Evolutionary conservation across 2,113 vertebrate genomes (phyloP), one percentile per base, ranked within the genome.

Genomic region (Phainopepla nitens): DNA sequence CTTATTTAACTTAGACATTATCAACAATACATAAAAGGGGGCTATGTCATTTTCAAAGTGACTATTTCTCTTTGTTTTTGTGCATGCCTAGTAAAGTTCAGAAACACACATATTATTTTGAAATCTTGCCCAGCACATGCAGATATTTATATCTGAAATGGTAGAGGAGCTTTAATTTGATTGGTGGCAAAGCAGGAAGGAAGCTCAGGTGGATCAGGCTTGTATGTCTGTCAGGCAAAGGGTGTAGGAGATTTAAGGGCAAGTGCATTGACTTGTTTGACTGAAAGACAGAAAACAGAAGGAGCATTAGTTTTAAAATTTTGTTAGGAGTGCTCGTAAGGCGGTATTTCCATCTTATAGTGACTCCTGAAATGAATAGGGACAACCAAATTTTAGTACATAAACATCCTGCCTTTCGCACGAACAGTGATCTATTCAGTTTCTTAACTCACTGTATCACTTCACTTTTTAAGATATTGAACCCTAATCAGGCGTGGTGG

Each of bases 331-430:
- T 27, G n/a, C 35, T 39, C 66, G 22, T 58, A 78, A 70, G 27
- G 21, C 4, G 1, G 3, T 65, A 44, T 82, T 70, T 83, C 13
- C 9, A 21, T 58, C 41, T 78, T 31, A 20, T 13, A 50, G 35
- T 39, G 27, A 54, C 5, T 82, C 12, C 28, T 41, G 53, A 82
- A 82, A 65, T 41, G 19, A 69, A 82, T 2, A 58, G 9, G 9
- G 18, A 56, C 49, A 51, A 41, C 9, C 51, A 6, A 39, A 77
- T 76, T 65, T 73, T 44, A 61, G 45, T 53, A 33, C 3, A 3
- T 8, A 41, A n/a, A 11, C 7, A 10, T 29, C 29, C 31, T 78
- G 16, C 25, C 51, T 73, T 83, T 84, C 33, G 21, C 0, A 0
- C 15, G 2, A 36, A 28, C 13, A 22, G 19, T 27, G 44, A 51